Percentiles rank a stretch among this genome's conserved stretches.
phyloP scores from a whole-genome alignment of 2,113 vertebrate species.

The Scortum barcoo region DNA sequence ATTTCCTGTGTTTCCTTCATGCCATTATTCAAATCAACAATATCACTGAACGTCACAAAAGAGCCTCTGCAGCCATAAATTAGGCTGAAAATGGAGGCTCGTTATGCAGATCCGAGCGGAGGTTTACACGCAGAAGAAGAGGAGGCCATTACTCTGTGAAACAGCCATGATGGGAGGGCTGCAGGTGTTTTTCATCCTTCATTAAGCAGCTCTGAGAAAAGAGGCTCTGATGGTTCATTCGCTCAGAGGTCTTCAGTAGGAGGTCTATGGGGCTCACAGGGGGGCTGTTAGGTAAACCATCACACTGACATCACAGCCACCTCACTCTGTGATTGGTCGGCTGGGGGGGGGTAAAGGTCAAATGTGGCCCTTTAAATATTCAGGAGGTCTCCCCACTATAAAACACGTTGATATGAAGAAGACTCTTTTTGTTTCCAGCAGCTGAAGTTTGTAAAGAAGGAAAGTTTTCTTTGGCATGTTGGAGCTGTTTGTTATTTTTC shows the following conservation, averaged over 20 bases:
- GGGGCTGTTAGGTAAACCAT: no score
- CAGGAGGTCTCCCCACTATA: slow-evolving; percentile 17
- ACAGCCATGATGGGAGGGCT: not conserved
- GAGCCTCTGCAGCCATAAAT: slow-evolving; percentile 17
- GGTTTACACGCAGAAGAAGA: not conserved
- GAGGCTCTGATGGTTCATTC: no score
- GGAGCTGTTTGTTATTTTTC: no score
- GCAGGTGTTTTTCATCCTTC: no score
- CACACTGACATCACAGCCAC: no score
- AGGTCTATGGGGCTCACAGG: no score
- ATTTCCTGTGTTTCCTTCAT: slow-evolving; percentile 33
- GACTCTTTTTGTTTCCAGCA: not conserved
- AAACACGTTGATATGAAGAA: not conserved
- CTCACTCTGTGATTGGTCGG: no score
- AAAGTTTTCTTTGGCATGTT: no score
- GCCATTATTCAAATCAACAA: slow-evolving; percentile 39
- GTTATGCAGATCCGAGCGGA: not conserved
- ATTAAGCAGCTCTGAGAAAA: no score
- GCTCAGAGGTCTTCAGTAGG: no score
- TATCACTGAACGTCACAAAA: slow-evolving; percentile 8
- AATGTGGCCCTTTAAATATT: slow-evolving; percentile 48
- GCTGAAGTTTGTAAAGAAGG: no score
- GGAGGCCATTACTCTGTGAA: not conserved
- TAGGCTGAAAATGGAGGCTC: not conserved
- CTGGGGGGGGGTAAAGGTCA: not conserved